phyloP scores from a whole-genome alignment of 2,113 vertebrate species.

The Cyprinodon tularosa region DNA sequence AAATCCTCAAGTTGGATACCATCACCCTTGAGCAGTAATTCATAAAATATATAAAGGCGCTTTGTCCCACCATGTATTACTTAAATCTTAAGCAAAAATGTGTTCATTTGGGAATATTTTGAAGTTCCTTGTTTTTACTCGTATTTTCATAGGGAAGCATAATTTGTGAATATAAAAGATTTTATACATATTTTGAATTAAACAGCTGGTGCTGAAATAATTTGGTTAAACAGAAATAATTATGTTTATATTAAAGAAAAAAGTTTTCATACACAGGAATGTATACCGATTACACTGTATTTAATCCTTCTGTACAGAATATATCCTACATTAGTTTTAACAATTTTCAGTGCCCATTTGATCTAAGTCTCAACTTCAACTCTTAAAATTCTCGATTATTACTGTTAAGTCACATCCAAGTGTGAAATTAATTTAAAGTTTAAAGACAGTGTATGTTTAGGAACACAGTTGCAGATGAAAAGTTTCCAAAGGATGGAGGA shows the following conservation, averaged over 20 bases:
- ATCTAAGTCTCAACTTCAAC: neutral
- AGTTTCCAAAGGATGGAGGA: constrained; percentile 17
- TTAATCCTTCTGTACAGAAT: constrained; percentile 80
- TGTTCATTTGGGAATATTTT: constrained; percentile 12
- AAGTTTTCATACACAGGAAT: constrained; percentile 74
- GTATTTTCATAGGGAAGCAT: constrained; percentile 36
- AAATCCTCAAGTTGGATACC: constrained; percentile 51
- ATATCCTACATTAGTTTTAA: constrained; percentile 59
- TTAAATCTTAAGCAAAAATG: constrained; percentile 26
- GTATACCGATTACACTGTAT: constrained; percentile 81
- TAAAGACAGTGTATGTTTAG: neutral
- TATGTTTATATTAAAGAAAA: constrained; percentile 68
- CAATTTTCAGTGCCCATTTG: constrained; percentile 8
- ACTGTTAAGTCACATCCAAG: constrained; percentile 30
- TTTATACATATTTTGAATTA: constrained; percentile 56
- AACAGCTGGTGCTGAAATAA: constrained; percentile 77
- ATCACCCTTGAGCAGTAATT: constrained; percentile 33
- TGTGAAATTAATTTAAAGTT: constrained; percentile 35
- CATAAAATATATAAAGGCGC: constrained; percentile 27
- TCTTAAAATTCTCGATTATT: neutral
- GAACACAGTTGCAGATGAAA: constrained; percentile 3
- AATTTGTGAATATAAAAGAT: constrained; percentile 61
- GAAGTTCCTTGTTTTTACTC: constrained; percentile 18
- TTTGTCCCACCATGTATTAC: constrained; percentile 24
- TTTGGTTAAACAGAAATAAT: constrained; percentile 43